Conservation (phyloP, 92 coral and sea anemone genomes). For the Palythoa heliodiscus region DNA sequence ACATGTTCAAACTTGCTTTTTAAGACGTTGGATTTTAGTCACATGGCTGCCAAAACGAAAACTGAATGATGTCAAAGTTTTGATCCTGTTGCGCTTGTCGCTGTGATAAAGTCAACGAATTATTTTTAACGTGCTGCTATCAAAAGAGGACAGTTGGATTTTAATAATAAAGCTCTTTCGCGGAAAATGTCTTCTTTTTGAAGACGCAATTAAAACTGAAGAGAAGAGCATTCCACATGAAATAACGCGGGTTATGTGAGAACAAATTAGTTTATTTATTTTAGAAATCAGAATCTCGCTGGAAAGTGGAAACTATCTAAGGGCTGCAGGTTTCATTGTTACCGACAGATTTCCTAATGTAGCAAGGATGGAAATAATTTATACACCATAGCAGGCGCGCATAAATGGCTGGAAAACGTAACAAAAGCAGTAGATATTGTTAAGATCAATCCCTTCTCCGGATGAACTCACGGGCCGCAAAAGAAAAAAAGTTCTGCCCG, state of each 20-base stretch:
- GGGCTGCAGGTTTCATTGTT: not conserved
- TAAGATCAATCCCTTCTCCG: not conserved
- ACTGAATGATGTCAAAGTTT: not conserved
- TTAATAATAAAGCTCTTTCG: not conserved
- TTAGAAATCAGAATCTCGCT: not conserved
- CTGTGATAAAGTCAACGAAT: not conserved
- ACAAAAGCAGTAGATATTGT: not conserved
- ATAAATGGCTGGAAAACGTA: not conserved
- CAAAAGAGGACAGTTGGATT: not conserved
- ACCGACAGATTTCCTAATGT: conserved; percentile 7
- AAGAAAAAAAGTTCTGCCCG: not conserved
- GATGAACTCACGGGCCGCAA: conserved; percentile 3
- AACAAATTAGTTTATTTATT: not conserved
- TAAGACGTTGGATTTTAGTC: not conserved
- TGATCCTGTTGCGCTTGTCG: not conserved
- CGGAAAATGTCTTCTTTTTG: not conserved
- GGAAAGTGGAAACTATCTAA: not conserved
- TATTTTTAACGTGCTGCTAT: not conserved
- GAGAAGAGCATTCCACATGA: not conserved
- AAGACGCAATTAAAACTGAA: not conserved
- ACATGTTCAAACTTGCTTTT: conserved; percentile 23
- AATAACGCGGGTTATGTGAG: not conserved
- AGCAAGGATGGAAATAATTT: not conserved
- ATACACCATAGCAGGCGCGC: not conserved
- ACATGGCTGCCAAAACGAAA: not conserved